Conservation (phyloP, 2,888 invertebrate species). For the Oxytorus armatus region DNA sequence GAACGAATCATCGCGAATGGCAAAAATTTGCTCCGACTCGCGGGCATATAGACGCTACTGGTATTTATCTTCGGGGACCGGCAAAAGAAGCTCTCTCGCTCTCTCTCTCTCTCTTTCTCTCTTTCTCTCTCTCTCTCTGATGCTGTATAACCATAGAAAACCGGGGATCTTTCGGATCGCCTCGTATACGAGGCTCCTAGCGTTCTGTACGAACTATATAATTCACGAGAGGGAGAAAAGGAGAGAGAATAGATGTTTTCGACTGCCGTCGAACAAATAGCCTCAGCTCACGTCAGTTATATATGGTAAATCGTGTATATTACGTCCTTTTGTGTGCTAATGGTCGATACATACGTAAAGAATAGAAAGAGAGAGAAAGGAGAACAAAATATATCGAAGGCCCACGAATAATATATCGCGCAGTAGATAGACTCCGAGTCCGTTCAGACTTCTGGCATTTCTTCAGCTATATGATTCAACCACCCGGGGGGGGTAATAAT, state of each 20-base stretch:
- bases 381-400: conserved; percentile 39
- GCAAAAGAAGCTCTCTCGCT: conserved; percentile 18
- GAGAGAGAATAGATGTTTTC: background rate
- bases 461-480: conserved; percentile 13
- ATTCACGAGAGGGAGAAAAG: conserved; percentile 23
- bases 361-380: background rate
- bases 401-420: conserved; percentile 19
- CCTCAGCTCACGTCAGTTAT: background rate
- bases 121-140: background rate
- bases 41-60: conserved; percentile 46
- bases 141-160: background rate
- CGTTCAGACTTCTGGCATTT: conserved; percentile 29
- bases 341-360: background rate
- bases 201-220: conserved; percentile 9
- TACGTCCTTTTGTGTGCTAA: background rate
- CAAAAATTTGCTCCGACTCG: conserved; percentile 45
- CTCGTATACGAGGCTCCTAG: conserved; percentile 18
- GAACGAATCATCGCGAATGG: conserved; percentile 55
- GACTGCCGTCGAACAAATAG: conserved; percentile 8
- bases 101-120: background rate
- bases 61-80: conserved; percentile 59
- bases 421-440: conserved; percentile 27
- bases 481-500: conserved; percentile 32
- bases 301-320: background rate
- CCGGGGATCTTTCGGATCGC: too few relatives aligned